Percentiles rank a stretch among this genome's conserved stretches.
phyloP scores from a whole-genome alignment of 2,113 vertebrate species.

The Dolichallabes microphthalmus region DNA sequence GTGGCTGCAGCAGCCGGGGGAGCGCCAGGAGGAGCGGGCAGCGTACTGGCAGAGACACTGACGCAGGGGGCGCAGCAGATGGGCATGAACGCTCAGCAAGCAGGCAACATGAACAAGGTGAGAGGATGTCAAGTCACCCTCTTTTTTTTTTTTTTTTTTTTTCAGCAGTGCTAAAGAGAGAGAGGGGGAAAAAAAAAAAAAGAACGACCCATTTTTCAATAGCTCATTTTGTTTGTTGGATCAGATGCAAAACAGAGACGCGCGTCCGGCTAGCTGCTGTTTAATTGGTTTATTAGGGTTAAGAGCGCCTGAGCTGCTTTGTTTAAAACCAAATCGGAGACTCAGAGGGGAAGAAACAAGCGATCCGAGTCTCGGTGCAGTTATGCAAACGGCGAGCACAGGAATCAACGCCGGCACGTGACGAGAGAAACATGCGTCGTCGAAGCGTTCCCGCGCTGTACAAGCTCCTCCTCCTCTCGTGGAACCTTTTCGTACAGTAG shows the following conservation, averaged over 20 bases:
- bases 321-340: neutral
- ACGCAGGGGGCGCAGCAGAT: conserved; percentile 89
- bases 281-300: neutral
- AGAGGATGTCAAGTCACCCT: conserved; percentile 52
- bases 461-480: no score
- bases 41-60: conserved; percentile 91
- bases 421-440: no score
- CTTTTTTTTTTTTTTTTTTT: no score
- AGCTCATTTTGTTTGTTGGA: neutral
- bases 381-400: no score
- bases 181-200: no score
- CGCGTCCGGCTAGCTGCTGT: neutral
- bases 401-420: no score
- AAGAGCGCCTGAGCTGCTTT: neutral
- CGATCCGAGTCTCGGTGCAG: no score
- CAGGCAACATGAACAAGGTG: conserved; percentile 87
- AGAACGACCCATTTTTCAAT: neutral
- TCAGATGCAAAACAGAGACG: neutral
- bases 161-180: no score
- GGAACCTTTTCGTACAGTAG: no score
- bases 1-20: conserved; percentile 63
- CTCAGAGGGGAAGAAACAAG: no score
- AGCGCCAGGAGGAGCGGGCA: conserved; percentile 70
- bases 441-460: no score
- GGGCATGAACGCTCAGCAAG: conserved; percentile 72